Conservation (phyloP, 2,888 invertebrate species). For the Synergus umbraculus region DNA sequence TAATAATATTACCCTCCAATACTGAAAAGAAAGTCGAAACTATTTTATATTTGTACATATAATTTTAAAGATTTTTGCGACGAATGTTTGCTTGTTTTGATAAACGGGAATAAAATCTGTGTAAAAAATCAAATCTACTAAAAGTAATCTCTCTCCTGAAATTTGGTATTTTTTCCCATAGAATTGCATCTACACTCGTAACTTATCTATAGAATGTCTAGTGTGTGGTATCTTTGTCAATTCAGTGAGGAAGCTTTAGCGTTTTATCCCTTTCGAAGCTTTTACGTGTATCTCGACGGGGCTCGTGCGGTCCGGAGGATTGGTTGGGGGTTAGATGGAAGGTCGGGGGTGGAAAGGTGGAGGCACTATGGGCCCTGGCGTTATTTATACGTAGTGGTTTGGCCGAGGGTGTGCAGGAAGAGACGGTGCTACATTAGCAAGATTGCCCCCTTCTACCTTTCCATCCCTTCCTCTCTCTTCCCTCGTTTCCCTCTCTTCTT, state of each 20-base stretch:
- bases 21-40: not conserved
- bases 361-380: conserved; percentile 58
- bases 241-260: conserved; percentile 62
- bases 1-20: not conserved
- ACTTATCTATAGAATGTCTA: conserved; percentile 9
- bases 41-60: too few relatives aligned
- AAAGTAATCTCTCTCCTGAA: too few relatives aligned
- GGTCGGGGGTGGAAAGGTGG: conserved; percentile 53
- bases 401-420: conserved; percentile 62
- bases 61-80: too few relatives aligned
- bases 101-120: too few relatives aligned
- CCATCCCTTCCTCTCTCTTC: conserved; percentile 47
- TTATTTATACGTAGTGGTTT: conserved; percentile 69
- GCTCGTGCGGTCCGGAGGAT: conserved; percentile 51
- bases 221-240: conserved; percentile 60
- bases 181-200: not conserved
- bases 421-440: conserved; percentile 71
- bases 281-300: conserved; percentile 61
- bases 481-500: conserved; percentile 47
- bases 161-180: not conserved
- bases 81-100: too few relatives aligned
- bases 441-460: conserved; percentile 67
- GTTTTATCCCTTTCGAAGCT: conserved; percentile 66
- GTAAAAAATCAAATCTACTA: not conserved
- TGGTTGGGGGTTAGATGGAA: conserved; percentile 42